Conservation (phyloP, 2,888 invertebrate species). For the Cheilosia grossa region DNA sequence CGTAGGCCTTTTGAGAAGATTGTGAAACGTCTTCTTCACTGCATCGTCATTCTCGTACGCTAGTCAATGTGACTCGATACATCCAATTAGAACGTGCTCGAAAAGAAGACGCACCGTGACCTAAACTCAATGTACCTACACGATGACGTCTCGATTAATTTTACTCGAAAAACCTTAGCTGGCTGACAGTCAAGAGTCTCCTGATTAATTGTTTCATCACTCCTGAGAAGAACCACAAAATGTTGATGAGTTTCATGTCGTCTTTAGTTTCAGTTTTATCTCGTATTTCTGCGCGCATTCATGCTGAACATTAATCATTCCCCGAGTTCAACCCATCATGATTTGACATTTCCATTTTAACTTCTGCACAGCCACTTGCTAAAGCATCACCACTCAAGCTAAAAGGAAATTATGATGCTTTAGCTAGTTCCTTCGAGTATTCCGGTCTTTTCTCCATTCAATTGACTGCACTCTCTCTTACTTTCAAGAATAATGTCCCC, state of each 20-base stretch:
- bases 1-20: too few relatives aligned
- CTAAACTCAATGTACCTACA: neutral
- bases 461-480: neutral
- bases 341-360: neutral
- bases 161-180: neutral
- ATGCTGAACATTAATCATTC: neutral
- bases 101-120: neutral
- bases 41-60: too few relatives aligned
- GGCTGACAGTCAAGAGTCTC: neutral
- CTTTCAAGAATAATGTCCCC: neutral
- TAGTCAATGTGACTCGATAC: neutral
- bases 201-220: neutral
- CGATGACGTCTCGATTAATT: constrained; percentile 1
- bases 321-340: neutral
- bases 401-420: neutral
- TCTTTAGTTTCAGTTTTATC: neutral
- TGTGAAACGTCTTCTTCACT: too few relatives aligned
- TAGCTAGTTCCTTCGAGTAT: neutral
- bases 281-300: neutral
- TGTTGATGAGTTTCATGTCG: neutral
- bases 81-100: neutral
- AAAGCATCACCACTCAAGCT: neutral
- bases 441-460: neutral
- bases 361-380: neutral
- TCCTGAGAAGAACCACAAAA: neutral